Evolutionary conservation across 2,113 vertebrate species (phyloP).

Genomic region (Ptilonorhynchus violaceus): DNA sequence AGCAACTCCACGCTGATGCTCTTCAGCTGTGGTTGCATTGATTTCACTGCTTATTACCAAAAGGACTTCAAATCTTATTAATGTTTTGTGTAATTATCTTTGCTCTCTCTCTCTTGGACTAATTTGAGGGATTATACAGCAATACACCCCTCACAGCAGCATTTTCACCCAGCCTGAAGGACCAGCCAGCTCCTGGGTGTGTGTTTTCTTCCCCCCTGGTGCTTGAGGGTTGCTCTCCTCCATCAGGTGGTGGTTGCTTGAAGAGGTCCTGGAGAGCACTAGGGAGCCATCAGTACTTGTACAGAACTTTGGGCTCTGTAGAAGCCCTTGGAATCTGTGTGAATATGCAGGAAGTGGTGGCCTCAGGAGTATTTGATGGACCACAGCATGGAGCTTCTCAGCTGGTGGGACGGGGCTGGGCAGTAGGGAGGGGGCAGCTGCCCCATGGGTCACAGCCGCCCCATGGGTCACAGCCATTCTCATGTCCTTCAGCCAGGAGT

Average conservation of each 20-base stretch:
- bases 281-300: background rate
- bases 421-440: background rate
- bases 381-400: fast-evolving
- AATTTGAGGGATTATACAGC: background rate
- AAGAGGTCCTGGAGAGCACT: background rate
- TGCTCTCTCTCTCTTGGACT: background rate
- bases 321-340: background rate
- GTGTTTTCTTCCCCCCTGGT: fast-evolving
- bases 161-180: background rate
- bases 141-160: background rate
- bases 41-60: background rate
- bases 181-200: background rate
- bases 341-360: fast-evolving
- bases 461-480: fast-evolving
- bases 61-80: background rate
- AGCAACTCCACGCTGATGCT: fast-evolving
- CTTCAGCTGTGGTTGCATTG: background rate
- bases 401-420: fast-evolving
- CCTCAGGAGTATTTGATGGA: fast-evolving
- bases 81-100: background rate
- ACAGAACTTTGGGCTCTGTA: background rate
- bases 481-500: background rate
- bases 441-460: fast-evolving
- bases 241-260: fast-evolving
- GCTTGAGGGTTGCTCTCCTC: fast-evolving